These are phyloP conservation scores for Paraescarpia echinospica DNA, from an alignment of 1,140 invertebrate species.

Conservation along the genomic window DNA sequence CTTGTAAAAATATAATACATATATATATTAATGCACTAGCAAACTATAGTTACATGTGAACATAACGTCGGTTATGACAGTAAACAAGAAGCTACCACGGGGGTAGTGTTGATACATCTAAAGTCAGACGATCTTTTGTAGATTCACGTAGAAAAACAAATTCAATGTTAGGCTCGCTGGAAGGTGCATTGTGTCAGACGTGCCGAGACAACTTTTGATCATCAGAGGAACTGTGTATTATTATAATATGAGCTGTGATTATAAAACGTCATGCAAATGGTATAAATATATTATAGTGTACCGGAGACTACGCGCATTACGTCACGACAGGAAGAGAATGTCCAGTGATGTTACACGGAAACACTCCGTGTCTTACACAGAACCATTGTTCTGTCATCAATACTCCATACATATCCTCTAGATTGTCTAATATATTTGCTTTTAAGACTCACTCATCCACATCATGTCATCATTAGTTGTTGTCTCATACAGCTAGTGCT, in stretches of 20 bases:
- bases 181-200: neutral
- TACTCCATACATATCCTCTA: neutral
- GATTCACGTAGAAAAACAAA: neutral
- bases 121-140: neutral
- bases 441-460: conserved; percentile 1
- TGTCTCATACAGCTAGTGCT: neutral
- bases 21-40: neutral
- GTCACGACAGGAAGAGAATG: neutral
- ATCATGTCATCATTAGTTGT: neutral
- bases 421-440: neutral
- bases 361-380: neutral
- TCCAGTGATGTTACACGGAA: neutral
- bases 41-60: neutral
- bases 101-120: neutral
- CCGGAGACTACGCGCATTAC: neutral
- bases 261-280: neutral
- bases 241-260: neutral
- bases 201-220: neutral
- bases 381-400: neutral
- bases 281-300: neutral
- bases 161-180: neutral
- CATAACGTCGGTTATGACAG: neutral
- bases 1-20: neutral
- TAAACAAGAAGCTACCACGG: neutral
- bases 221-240: neutral